Evolutionary conservation across 1,140 invertebrate genomes (phyloP).

Genomic region (Drosophila equinoxialis): DNA sequence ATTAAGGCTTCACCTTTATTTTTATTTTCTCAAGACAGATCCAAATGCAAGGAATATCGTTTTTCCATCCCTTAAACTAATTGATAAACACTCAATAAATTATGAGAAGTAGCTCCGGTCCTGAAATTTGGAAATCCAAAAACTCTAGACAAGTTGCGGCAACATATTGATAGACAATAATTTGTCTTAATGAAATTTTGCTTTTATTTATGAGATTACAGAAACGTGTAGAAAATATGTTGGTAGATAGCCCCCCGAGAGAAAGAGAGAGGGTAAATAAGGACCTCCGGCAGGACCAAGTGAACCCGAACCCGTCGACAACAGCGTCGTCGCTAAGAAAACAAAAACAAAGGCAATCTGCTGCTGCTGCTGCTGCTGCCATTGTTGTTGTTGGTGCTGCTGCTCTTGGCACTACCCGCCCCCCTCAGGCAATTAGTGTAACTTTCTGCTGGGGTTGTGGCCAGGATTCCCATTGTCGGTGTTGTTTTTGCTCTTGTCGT

Average conservation of each 20-base stretch:
- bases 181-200: constrained; percentile 82
- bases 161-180: constrained; percentile 83
- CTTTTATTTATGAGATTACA: constrained; percentile 78
- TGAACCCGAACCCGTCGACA: background rate
- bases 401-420: constrained; percentile 39
- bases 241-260: constrained; percentile 15
- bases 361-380: constrained; percentile 36
- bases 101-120: background rate
- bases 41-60: background rate
- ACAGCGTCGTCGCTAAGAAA: constrained; percentile 62
- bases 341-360: constrained; percentile 58
- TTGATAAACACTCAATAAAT: background rate
- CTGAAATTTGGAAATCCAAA: background rate
- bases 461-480: constrained; percentile 32
- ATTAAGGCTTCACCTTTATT: no score
- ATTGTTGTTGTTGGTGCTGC: constrained; percentile 1
- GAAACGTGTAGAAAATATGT: constrained; percentile 61
- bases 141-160: constrained; percentile 39
- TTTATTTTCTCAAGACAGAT: no score
- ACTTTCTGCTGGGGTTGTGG: constrained; percentile 28
- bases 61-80: background rate
- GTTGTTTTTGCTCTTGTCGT: constrained; percentile 32
- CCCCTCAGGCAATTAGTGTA: constrained; percentile 68
- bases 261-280: background rate
- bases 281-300: background rate